These are phyloP conservation scores for Zaprionus obscuricornis DNA, from an alignment of 2,888 invertebrate genomes.

Conservation along the genomic window DNA sequence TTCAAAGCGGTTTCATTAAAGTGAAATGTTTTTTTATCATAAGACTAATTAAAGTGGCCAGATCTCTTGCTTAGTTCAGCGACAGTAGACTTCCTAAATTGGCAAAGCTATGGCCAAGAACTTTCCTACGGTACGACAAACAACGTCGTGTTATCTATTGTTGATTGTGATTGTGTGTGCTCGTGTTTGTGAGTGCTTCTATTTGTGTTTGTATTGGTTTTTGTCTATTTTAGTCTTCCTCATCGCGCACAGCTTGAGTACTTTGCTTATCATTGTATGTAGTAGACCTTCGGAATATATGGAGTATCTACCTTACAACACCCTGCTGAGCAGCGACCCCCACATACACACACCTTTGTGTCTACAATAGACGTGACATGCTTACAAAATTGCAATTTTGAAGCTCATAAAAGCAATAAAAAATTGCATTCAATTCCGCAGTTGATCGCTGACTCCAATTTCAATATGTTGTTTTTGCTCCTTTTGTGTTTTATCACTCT, in stretches of 20 bases:
- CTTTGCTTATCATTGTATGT: conserved; percentile 27
- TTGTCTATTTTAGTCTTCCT: conserved; percentile 7
- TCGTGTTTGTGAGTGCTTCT: too few species aligned
- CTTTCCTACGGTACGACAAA: conserved; percentile 9
- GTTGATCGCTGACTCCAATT: neutral
- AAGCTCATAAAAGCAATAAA: conserved; percentile 33
- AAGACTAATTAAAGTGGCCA: too few species aligned
- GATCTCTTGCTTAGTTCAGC: too few species aligned
- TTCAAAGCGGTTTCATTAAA: too few species aligned
- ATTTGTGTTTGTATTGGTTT: neutral
- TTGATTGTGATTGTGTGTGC: too few species aligned
- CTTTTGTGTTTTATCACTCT: neutral
- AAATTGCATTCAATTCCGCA: conserved; percentile 6
- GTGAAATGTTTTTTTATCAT: too few species aligned
- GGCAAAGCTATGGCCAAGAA: neutral
- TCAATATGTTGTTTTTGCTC: conserved; percentile 35
- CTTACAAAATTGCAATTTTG: neutral
- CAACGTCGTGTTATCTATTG: conserved; percentile 13
- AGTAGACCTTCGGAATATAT: conserved; percentile 7
- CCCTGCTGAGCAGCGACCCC: conserved; percentile 5
- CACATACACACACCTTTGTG: too few species aligned
- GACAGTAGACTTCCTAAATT: neutral
- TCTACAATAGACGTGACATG: conserved; percentile 19
- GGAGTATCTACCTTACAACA: conserved; percentile 2
- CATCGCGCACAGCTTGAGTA: conserved; percentile 33